Evolutionary conservation across 2,888 invertebrate species (phyloP).

Genomic region (Drosophila vallismaia): DNA sequence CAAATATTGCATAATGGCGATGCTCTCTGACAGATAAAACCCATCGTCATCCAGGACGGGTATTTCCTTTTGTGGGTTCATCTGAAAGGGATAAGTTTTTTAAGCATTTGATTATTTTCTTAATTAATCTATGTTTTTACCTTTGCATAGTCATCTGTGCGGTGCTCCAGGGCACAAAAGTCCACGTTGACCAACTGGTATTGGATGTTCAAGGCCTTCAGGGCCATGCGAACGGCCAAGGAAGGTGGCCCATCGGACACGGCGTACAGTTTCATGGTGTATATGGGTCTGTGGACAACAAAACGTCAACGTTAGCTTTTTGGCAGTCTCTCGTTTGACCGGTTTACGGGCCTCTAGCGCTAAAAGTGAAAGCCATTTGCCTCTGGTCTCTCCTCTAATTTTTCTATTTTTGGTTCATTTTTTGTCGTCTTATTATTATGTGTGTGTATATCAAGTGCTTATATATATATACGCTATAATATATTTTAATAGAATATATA

Average conservation of each 20-base stretch:
- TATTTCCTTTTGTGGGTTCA: conserved; percentile 92
- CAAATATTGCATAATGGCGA: conserved; percentile 88
- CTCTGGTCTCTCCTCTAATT: conserved; percentile 20
- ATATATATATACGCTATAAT: not conserved
- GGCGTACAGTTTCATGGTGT: conserved; percentile 87
- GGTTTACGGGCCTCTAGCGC: conserved; percentile 49
- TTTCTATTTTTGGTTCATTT: conserved; percentile 39
- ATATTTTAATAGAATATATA: not conserved
- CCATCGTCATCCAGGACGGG: conserved; percentile 92
- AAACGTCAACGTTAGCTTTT: conserved; percentile 7
- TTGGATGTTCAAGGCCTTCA: conserved; percentile 87
- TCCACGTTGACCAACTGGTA: conserved; percentile 88
- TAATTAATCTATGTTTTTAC: conserved; percentile 83
- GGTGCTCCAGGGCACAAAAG: conserved; percentile 89
- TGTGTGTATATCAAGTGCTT: no score
- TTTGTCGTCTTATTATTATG: conserved; percentile 12
- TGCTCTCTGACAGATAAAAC: conserved; percentile 90
- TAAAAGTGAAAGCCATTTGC: conserved; percentile 60
- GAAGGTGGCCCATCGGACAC: conserved; percentile 92
- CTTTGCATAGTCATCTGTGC: conserved; percentile 88
- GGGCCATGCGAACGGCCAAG: conserved; percentile 88
- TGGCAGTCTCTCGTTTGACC: conserved; percentile 45
- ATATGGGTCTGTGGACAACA: conserved; percentile 64
- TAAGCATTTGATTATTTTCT: not conserved
- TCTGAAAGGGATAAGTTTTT: conserved; percentile 82